Percentiles rank a stretch among this genome's conserved stretches.
These are phyloP conservation scores for Acanthurus tractus DNA, from an alignment of 2,797 vertebrate species.

Conservation along the genomic window DNA sequence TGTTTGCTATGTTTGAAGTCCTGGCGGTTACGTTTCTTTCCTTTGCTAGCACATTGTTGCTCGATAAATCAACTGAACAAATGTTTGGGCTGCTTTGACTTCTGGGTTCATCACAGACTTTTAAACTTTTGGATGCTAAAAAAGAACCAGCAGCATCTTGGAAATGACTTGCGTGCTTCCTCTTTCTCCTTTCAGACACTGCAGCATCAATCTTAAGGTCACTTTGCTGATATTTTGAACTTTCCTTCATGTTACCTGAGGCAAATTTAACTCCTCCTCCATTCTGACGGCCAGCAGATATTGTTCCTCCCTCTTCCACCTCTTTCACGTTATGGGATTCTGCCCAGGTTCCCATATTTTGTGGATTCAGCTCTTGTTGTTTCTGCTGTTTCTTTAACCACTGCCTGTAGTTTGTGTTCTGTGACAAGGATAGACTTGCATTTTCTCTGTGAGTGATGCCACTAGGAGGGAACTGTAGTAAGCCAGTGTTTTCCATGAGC, in stretches of 20 bases:
- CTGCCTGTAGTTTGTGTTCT: not conserved
- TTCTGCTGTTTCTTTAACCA: not conserved
- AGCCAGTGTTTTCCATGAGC: slow-evolving; percentile 42
- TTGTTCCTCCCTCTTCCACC: not conserved
- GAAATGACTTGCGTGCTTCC: not conserved
- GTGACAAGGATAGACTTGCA: not conserved
- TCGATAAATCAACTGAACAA: slow-evolving; percentile 66
- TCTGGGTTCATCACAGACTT: not conserved
- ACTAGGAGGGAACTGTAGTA: slow-evolving; percentile 57
- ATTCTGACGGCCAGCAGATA: not conserved
- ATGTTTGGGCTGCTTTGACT: slow-evolving; percentile 11
- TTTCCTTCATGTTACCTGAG: not conserved
- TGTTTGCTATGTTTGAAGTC: not conserved
- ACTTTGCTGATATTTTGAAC: not conserved
- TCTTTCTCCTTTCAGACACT: slow-evolving; percentile 28
- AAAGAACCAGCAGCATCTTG: not conserved
- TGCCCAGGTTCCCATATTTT: not conserved
- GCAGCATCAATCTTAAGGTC: not conserved
- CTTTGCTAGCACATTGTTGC: slow-evolving; percentile 61
- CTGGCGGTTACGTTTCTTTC: slow-evolving; percentile 14
- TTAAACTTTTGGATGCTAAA: not conserved
- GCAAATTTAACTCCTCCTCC: not conserved
- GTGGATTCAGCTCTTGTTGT: not conserved
- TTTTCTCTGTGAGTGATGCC: not conserved
- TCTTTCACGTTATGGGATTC: not conserved